Conservation (phyloP, 1,140 invertebrate genomes). For the Archivesica marissinica region DNA sequence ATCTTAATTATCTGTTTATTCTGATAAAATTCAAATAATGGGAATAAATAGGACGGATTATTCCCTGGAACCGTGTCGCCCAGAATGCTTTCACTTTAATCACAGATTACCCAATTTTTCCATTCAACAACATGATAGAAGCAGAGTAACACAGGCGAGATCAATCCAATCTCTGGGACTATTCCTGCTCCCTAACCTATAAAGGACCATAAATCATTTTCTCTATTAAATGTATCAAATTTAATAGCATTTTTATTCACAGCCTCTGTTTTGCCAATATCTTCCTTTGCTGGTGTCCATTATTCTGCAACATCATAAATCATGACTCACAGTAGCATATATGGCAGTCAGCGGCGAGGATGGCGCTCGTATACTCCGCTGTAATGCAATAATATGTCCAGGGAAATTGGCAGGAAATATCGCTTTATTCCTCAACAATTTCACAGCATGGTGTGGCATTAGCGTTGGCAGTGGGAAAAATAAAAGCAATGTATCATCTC, state of each 20-base stretch:
- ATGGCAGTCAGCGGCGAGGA: neutral
- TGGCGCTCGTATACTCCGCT: neutral
- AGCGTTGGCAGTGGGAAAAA: neutral
- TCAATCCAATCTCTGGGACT: neutral
- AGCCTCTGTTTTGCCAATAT: neutral
- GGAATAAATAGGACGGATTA: too few relatives aligned
- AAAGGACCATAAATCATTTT: conserved; percentile 13
- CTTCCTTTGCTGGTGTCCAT: neutral
- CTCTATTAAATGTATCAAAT: conserved; percentile 33
- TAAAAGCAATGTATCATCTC: neutral
- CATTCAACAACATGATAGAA: neutral
- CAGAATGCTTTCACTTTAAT: conserved; percentile 19
- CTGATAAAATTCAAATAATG: too few relatives aligned
- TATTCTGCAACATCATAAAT: neutral
- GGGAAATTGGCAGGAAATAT: conserved; percentile 28
- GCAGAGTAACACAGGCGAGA: neutral
- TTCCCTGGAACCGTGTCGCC: neutral
- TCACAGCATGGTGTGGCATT: conserved; percentile 19
- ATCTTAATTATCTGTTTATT: too few relatives aligned
- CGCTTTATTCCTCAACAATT: conserved; percentile 19
- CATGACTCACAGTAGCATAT: conserved; percentile 10
- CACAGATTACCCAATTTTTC: conserved; percentile 21
- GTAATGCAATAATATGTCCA: conserved; percentile 29
- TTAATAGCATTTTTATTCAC: conserved; percentile 9
- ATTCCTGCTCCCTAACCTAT: neutral